Evolutionary conservation across 2,888 invertebrate species (phyloP).

Genomic region (Belgica antarctica): DNA sequence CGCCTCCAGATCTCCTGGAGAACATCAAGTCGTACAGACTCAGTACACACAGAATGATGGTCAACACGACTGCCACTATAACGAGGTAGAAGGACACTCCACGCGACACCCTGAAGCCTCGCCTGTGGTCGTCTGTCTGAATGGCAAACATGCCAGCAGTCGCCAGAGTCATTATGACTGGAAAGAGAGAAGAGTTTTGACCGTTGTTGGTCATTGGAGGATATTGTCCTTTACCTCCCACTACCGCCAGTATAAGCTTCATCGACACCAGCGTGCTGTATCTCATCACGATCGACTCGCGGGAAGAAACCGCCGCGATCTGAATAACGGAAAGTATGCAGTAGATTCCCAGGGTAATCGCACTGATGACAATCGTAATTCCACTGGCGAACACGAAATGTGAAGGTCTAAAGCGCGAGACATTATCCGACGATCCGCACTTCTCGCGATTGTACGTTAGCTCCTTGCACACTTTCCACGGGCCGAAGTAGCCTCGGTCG

Average conservation of each 20-base stretch:
- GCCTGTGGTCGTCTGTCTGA: constrained; percentile 75
- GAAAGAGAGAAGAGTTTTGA: constrained; percentile 49
- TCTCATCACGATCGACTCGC: constrained; percentile 74
- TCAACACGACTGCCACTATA: constrained; percentile 75
- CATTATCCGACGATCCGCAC: constrained; percentile 66
- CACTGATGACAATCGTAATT: constrained; percentile 72
- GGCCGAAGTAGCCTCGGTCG: constrained; percentile 83
- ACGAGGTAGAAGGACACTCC: constrained; percentile 85
- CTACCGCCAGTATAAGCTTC: constrained; percentile 73
- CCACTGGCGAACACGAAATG: constrained; percentile 82
- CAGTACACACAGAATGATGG: constrained; percentile 72
- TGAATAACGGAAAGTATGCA: constrained; percentile 78
- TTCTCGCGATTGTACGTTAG: constrained; percentile 77
- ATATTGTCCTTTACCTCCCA: constrained; percentile 66
- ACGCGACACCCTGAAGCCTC: constrained; percentile 71
- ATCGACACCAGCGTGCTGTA: constrained; percentile 74
- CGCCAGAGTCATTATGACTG: constrained; percentile 76
- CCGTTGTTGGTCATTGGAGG: not conserved
- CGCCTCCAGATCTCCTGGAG: constrained; percentile 72
- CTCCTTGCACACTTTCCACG: constrained; percentile 79
- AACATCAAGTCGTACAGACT: constrained; percentile 78
- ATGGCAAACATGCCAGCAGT: constrained; percentile 80
- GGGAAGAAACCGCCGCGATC: constrained; percentile 82
- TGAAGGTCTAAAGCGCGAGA: constrained; percentile 75
- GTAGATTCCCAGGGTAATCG: constrained; percentile 70